phyloP scores from a whole-genome alignment of 2,113 vertebrate species.

The Perca fluviatilis region DNA sequence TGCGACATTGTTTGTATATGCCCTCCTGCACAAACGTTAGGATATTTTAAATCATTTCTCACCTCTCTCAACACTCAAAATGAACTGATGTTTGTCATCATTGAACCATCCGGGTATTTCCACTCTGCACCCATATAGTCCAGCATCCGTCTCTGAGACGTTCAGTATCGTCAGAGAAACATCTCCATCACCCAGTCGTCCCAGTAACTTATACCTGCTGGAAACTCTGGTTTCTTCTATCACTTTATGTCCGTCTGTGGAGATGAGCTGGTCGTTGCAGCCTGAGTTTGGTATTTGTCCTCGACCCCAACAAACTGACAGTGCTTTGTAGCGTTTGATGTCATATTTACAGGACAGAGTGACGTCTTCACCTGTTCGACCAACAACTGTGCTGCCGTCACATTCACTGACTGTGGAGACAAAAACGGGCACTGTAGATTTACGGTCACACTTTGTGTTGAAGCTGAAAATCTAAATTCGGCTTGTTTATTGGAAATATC shows the following conservation, averaged over 20 bases:
- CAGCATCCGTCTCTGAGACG: slow-evolving; percentile 24
- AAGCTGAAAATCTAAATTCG: not conserved
- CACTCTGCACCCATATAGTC: slow-evolving; percentile 52
- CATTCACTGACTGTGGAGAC: slow-evolving; percentile 38
- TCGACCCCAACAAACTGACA: slow-evolving; percentile 15
- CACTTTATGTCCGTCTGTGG: fast-evolving
- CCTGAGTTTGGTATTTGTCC: fast-evolving
- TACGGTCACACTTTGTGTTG: not conserved
- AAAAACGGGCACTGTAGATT: not conserved
- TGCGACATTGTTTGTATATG: too few species aligned
- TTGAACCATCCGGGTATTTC: not conserved
- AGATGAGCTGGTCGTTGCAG: not conserved
- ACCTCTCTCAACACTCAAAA: not conserved
- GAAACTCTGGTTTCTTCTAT: fast-evolving
- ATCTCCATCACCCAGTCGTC: slow-evolving; percentile 46
- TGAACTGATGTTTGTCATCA: not conserved
- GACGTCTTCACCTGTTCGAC: not conserved
- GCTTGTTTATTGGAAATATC: not conserved
- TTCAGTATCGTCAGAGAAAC: slow-evolving; percentile 54
- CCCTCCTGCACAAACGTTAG: too few species aligned
- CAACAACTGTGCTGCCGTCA: fast-evolving
- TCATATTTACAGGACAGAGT: slow-evolving; percentile 52
- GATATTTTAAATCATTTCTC: not conserved
- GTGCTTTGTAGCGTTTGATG: fast-evolving
- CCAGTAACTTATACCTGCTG: slow-evolving; percentile 45